A percentile compares a stretch with the other conserved stretches of the same genome.
Conservation (phyloP, 2,888 invertebrate genomes). For the Clostera curtula region DNA sequence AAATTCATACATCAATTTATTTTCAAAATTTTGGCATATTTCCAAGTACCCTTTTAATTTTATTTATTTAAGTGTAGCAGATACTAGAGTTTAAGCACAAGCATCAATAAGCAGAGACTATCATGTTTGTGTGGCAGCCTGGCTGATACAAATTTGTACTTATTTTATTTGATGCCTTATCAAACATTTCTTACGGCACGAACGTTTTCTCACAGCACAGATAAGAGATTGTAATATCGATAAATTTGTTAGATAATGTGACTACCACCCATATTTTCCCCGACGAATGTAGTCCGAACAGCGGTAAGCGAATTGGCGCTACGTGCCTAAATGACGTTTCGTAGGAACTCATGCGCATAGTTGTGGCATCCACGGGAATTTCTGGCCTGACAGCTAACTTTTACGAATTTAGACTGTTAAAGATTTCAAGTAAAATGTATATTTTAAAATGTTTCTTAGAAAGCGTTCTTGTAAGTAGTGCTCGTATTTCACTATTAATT, state of each 20-base stretch:
- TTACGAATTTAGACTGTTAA: not conserved
- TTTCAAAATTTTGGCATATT: too few relatives aligned
- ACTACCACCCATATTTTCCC: conserved; percentile 6
- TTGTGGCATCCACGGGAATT: conserved; percentile 26
- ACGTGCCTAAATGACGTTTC: conserved; percentile 27
- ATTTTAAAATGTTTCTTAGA: conserved; percentile 12
- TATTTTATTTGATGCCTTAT: too few relatives aligned
- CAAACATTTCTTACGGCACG: not conserved
- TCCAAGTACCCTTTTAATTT: too few relatives aligned
- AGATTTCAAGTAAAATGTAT: not conserved
- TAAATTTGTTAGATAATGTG: conserved; percentile 4
- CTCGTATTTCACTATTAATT: conserved; percentile 26
- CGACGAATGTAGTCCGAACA: not conserved
- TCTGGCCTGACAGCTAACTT: conserved; percentile 4
- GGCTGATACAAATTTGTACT: too few relatives aligned
- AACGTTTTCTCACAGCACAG: not conserved
- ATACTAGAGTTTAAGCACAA: too few relatives aligned
- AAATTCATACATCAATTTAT: too few relatives aligned
- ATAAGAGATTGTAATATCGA: conserved; percentile 2
- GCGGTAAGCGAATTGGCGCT: conserved; percentile 16
- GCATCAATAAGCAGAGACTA: too few relatives aligned
- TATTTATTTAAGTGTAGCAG: too few relatives aligned
- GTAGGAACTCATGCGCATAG: conserved; percentile 18
- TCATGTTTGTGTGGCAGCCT: too few relatives aligned
- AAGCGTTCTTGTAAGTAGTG: conserved; percentile 1